Evolutionary conservation across 2,797 vertebrate genomes (phyloP).

Genomic region (Agapornis canus): DNA sequence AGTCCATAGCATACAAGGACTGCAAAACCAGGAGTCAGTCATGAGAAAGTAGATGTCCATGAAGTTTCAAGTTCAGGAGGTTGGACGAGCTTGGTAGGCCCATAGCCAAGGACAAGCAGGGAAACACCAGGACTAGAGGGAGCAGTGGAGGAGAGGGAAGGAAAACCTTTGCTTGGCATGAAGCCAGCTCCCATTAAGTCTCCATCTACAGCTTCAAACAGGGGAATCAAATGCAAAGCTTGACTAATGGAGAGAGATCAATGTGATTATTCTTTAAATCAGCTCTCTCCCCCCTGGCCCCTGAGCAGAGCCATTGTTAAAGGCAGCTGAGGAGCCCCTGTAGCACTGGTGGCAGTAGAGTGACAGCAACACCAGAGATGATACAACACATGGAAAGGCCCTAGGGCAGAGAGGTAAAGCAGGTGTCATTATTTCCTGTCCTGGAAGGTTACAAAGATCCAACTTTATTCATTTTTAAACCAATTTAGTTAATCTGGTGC

Average conservation of each 20-base stretch:
- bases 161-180: constrained; percentile 16
- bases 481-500: constrained; percentile 53
- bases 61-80: background rate
- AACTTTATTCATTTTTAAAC: constrained; percentile 46
- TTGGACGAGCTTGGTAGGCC: background rate
- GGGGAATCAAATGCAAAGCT: constrained; percentile 49
- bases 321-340: background rate
- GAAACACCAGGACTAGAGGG: background rate
- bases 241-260: constrained; percentile 57
- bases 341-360: background rate
- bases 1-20: accelerated
- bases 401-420: background rate
- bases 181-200: constrained; percentile 40
- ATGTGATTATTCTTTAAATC: constrained; percentile 45
- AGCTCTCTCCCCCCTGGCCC: constrained; percentile 8
- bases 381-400: background rate
- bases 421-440: constrained; percentile 29
- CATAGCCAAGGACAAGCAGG: background rate
- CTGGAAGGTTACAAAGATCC: constrained; percentile 14
- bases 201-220: constrained; percentile 1
- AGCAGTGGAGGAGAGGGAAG: background rate
- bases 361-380: background rate
- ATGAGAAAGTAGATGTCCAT: background rate
- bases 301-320: background rate
- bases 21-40: background rate